A percentile compares a stretch with the other conserved stretches of the same genome.
phyloP scores from a whole-genome alignment of 2,888 invertebrate genomes.

The Pachydiplax longipennis region DNA sequence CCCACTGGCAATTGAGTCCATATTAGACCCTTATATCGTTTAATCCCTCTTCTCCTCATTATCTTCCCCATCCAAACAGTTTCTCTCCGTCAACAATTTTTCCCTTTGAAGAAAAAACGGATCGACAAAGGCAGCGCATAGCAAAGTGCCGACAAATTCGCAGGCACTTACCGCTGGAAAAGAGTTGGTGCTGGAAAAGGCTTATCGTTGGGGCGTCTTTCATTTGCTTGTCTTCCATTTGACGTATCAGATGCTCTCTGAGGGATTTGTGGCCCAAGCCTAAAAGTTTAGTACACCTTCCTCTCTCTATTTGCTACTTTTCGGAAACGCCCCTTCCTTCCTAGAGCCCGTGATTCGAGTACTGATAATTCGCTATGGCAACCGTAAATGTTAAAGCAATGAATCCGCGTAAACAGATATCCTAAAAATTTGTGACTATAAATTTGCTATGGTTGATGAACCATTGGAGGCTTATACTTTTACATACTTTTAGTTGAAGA shows the following conservation, averaged over 20 bases:
- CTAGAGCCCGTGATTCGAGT: too few relatives aligned
- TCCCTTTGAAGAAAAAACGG: not conserved
- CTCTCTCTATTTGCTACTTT: not conserved
- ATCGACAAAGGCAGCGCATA: not conserved
- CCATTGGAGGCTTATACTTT: too few relatives aligned
- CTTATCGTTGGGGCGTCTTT: not conserved
- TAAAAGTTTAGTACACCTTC: not conserved
- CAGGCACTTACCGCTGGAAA: not conserved
- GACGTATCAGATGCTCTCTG: not conserved
- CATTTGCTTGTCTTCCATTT: too few relatives aligned
- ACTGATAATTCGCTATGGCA: too few relatives aligned
- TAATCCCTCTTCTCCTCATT: not conserved
- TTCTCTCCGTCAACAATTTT: not conserved
- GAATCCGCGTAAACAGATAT: too few relatives aligned
- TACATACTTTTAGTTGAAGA: too few relatives aligned
- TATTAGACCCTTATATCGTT: not conserved
- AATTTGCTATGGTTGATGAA: too few relatives aligned
- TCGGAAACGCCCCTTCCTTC: too few relatives aligned
- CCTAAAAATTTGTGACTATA: too few relatives aligned
- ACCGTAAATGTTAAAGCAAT: too few relatives aligned
- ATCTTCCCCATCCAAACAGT: not conserved
- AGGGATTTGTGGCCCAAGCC: not conserved
- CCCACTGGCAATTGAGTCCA: not conserved
- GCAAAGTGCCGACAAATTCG: not conserved
- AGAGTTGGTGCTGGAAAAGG: not conserved